Percentiles rank a stretch among this genome's conserved stretches.
Evolutionary conservation across 2,113 vertebrate species (phyloP).

Genomic region (Rhipidura dahli): DNA sequence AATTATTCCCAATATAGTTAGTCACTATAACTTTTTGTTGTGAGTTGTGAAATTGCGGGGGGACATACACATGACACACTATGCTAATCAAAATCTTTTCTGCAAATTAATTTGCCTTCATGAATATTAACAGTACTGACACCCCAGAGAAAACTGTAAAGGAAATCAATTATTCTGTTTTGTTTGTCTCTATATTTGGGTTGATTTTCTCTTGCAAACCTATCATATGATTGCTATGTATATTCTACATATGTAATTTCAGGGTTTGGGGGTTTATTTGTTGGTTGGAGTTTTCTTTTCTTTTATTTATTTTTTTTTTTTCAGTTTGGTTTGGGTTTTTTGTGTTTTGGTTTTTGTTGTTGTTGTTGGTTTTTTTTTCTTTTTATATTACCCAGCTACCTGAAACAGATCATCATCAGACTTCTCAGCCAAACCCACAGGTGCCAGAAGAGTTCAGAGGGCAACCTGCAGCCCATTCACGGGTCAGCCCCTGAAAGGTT

Average conservation of each 20-base stretch:
- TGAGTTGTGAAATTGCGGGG: neutral
- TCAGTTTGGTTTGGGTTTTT: no score
- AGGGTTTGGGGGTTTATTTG: neutral
- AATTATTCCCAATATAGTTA: neutral
- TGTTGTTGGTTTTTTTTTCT: neutral
- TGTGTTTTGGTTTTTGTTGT: neutral
- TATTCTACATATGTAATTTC: neutral
- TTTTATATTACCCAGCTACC: neutral
- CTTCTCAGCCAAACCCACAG: neutral
- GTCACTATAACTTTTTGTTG: neutral
- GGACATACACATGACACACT: accelerated
- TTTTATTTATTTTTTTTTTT: no score
- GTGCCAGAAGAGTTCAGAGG: neutral
- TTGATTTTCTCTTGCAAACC: neutral
- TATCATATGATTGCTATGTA: neutral
- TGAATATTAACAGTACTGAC: neutral
- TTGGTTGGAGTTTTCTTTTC: no score
- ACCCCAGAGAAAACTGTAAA: neutral
- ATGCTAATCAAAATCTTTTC: neutral
- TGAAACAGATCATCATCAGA: neutral
- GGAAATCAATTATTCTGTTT: neutral
- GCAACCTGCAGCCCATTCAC: neutral
- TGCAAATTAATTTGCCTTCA: neutral
- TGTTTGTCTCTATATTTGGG: neutral
- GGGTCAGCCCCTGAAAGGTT: neutral